These are phyloP conservation scores for Dissostichus mawsoni DNA, from an alignment of 2,113 vertebrate species.

Conservation along the genomic window DNA sequence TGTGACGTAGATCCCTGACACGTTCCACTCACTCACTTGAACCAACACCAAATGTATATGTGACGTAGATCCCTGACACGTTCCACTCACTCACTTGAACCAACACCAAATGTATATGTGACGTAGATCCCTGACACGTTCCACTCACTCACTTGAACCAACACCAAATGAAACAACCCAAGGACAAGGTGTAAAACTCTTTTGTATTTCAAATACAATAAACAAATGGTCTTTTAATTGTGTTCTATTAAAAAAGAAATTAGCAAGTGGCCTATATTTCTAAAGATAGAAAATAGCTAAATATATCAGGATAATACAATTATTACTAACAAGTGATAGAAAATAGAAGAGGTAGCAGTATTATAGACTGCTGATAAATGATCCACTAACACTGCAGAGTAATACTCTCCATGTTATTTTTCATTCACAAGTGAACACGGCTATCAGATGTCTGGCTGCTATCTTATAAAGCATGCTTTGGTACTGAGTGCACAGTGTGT, in stretches of 20 bases:
- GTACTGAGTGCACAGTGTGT: not conserved
- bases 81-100: not conserved
- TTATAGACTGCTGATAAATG: not conserved
- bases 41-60: not conserved
- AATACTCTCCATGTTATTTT: not conserved
- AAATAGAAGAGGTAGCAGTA: not conserved
- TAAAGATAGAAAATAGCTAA: not conserved
- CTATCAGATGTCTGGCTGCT: conserved; percentile 12
- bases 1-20: not conserved
- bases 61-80: not conserved
- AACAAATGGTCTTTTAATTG: not conserved
- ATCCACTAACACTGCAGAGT: not conserved
- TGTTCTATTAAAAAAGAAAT: too few relatives aligned
- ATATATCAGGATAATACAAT: not conserved
- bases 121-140: not conserved
- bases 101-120: not conserved
- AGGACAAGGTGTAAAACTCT: not conserved
- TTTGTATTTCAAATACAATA: not conserved
- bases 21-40: not conserved
- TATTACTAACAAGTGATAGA: not conserved
- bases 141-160: not conserved
- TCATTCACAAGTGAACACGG: conserved; percentile 19
- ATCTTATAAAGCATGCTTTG: conserved; percentile 22
- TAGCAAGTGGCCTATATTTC: not conserved
- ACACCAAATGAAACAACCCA: not conserved